Percentiles rank a stretch among this genome's conserved stretches.
These are phyloP conservation scores for Heterohyrax brucei DNA, from an alignment of 2,797 vertebrate genomes.

Conservation along the genomic window DNA sequence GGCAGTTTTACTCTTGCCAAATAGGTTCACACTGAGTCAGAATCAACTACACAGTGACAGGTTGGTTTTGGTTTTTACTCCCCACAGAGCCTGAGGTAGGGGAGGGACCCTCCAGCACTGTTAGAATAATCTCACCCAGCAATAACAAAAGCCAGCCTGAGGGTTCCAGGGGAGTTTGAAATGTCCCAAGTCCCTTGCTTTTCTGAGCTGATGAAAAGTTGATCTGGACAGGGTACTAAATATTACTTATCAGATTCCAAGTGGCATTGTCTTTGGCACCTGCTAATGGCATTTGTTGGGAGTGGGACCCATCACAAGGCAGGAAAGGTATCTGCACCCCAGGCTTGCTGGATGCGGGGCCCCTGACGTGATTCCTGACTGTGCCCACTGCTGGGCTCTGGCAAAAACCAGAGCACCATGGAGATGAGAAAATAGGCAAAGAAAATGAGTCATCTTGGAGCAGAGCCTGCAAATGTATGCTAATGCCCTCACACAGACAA, in stretches of 20 bases:
- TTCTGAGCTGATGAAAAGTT: constrained; percentile 34
- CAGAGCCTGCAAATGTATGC: constrained; percentile 55
- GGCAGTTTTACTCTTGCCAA: neutral
- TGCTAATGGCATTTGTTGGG: neutral
- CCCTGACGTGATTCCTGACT: neutral
- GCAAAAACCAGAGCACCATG: constrained; percentile 53
- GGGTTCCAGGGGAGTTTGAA: neutral
- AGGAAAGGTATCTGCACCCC: neutral
- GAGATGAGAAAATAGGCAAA: constrained; percentile 56
- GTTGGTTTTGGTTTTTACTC: neutral
- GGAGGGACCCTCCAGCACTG: neutral
- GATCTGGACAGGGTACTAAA: constrained; percentile 35
- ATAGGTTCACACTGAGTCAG: neutral
- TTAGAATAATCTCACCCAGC: neutral
- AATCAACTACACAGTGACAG: neutral
- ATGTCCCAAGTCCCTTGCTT: constrained; percentile 8
- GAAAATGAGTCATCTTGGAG: constrained; percentile 77
- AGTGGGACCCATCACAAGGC: neutral
- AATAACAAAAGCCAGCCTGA: neutral
- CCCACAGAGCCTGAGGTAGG: neutral
- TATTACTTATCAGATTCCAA: constrained; percentile 40
- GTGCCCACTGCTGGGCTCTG: neutral
- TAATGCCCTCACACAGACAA: constrained; percentile 44
- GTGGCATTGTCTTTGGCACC: constrained; percentile 19
- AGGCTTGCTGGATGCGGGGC: neutral